Conservation (phyloP, 2,797 vertebrate species). For the Sebastes glaucus region DNA sequence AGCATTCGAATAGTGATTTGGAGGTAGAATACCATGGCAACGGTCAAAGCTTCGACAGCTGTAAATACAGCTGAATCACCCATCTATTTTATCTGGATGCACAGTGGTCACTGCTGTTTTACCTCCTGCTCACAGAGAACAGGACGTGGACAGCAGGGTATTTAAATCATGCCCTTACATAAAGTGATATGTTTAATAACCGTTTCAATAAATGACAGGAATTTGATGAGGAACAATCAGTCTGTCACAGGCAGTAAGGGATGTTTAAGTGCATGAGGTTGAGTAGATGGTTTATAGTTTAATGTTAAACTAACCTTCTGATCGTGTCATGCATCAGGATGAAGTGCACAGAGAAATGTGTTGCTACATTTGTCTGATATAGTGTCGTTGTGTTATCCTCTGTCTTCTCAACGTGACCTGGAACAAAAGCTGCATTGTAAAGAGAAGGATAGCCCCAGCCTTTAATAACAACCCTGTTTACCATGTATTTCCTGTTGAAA, state of each 20-base stretch:
- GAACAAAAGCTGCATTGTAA: conserved; percentile 14
- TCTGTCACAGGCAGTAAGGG: not conserved
- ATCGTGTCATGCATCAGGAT: not conserved
- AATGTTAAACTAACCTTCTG: conserved; percentile 8
- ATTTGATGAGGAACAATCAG: conserved; percentile 1
- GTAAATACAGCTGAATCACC: conserved; percentile 2
- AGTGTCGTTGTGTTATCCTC: not conserved
- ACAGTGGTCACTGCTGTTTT: not conserved
- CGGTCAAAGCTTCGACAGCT: no score
- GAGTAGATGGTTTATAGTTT: conserved; percentile 20
- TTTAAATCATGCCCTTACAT: conserved; percentile 40
- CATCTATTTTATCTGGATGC: conserved; percentile 8
- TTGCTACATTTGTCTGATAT: not conserved
- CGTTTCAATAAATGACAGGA: conserved; percentile 35
- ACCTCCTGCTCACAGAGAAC: conserved; percentile 4
- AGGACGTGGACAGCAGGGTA: conserved; percentile 4
- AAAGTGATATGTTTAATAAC: conserved; percentile 8
- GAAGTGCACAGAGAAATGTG: not conserved
- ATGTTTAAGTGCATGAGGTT: conserved; percentile 22
- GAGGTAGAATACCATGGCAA: no score
- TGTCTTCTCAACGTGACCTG: not conserved
- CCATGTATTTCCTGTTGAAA: conserved; percentile 1
- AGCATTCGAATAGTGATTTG: no score
- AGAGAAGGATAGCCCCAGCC: not conserved
- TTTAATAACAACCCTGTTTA: not conserved